Conservation (phyloP, 1,140 invertebrate species). For the Venturia canescens region DNA sequence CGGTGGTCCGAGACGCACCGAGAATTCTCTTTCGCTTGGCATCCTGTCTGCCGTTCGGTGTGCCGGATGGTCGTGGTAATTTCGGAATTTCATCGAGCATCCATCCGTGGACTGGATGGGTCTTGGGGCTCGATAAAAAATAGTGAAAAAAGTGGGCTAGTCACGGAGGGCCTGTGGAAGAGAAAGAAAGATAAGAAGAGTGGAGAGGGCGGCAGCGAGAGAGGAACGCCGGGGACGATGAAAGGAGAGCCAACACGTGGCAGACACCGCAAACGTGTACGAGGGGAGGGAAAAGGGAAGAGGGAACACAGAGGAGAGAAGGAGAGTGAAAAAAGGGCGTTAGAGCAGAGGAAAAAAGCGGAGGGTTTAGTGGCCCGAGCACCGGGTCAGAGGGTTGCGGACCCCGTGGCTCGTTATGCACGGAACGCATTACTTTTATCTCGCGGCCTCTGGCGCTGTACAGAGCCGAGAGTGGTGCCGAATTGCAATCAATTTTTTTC, state of each 20-base stretch:
- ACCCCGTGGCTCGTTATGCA: slow-evolving; percentile 63
- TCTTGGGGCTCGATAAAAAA: slow-evolving; percentile 23
- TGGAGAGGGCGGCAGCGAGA: slow-evolving; percentile 40
- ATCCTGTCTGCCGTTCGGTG: slow-evolving; percentile 25
- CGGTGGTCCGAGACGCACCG: not conserved
- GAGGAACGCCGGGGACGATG: slow-evolving; percentile 39
- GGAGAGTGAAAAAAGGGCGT: slow-evolving; percentile 49
- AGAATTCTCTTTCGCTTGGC: slow-evolving; percentile 15
- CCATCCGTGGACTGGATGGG: slow-evolving; percentile 20
- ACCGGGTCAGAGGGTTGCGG: slow-evolving; percentile 45
- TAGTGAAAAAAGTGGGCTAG: slow-evolving; percentile 15
- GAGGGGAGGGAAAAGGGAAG: not conserved
- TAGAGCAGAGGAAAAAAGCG: slow-evolving; percentile 55
- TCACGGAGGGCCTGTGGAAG: slow-evolving; percentile 28
- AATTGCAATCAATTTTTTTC: slow-evolving; percentile 73
- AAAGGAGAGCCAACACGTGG: slow-evolving; percentile 31
- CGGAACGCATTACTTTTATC: slow-evolving; percentile 71
- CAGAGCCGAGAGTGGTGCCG: slow-evolving; percentile 67
- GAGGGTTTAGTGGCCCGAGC: slow-evolving; percentile 48
- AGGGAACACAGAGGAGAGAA: not conserved
- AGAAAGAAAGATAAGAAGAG: slow-evolving; percentile 34
- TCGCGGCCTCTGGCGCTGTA: slow-evolving; percentile 48
- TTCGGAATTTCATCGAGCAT: slow-evolving; percentile 51
- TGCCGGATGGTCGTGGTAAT: slow-evolving; percentile 55
- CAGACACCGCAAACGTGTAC: not conserved